phyloP scores from a whole-genome alignment of 2,797 vertebrate species.

The Chrysocyon brachyurus region DNA sequence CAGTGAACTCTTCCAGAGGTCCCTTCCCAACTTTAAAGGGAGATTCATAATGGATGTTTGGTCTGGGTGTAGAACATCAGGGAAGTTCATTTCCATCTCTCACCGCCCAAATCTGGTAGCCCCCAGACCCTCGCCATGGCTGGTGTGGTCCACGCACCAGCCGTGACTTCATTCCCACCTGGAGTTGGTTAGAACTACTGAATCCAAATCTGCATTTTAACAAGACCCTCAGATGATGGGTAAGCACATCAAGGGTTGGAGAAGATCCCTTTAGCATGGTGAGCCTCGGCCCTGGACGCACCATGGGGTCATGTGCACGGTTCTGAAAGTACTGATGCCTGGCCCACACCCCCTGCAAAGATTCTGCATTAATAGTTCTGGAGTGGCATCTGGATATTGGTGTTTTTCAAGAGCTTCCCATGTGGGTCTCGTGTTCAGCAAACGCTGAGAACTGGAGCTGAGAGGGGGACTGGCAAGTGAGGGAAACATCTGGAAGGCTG shows the following conservation, averaged over 20 bases:
- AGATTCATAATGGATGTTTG: neutral
- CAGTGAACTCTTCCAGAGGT: neutral
- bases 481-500: neutral
- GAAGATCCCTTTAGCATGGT: neutral
- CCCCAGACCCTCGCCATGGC: neutral
- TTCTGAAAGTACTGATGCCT: neutral
- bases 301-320: too few species aligned
- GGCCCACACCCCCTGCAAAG: neutral
- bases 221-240: neutral
- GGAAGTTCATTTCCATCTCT: neutral
- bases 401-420: neutral
- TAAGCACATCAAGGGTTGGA: neutral
- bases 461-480: neutral
- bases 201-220: neutral
- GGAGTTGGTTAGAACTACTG: neutral
- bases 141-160: neutral
- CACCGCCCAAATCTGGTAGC: neutral
- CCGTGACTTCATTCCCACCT: rapidly evolving
- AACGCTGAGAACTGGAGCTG: neutral
- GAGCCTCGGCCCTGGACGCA: neutral
- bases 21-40: neutral
- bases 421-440: neutral
- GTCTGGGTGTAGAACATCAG: neutral
- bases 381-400: neutral
- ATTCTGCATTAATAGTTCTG: neutral